Evolutionary conservation across 2,888 invertebrate genomes (phyloP), one percentile per base, ranked within the genome.

Genomic region (Drosophila suboccidentalis): DNA sequence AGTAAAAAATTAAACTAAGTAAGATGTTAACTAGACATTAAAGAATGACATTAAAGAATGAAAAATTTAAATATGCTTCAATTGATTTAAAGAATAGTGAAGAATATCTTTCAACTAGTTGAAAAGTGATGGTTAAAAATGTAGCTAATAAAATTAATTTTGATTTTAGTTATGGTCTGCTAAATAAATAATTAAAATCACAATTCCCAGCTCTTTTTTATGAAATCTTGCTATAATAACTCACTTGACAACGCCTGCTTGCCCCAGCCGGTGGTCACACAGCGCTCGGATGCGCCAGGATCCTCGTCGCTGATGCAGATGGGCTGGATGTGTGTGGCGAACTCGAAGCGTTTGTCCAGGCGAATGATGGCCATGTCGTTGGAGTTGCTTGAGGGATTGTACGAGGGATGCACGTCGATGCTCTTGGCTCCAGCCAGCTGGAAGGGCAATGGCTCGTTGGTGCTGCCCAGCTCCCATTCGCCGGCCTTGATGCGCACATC

Each of bases 251-350:
- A 91, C 5, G 96, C 95, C 75, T 94, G 94, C 91, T 97, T 96
- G 78, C 97, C 97, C 97, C 97, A 97, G 53, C 97, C 97, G 57
- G 97, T 96, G 0, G 96, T 95, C 6, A 96, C 94, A 77, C 97
- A 97, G 55, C 95, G 94, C 38, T 94, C 94, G 1, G 91, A 91
- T 75, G 91, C 81, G 26, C 83, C 90, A 34, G 94, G 94, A 66
- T 95, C 95, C 65, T 94, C 94, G 0, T 94, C 94, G 71, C 95
- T 95, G 47, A 97, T 92, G 87, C 97, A 97, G 44, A 97, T 95
- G 0, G 95, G 95, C 81, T 95, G 95, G 55, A 97, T 95, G 81
- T 97, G 96, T 72, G 95, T 94, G 49, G 96, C 95, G 49, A 95
- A 93, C 53, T 95, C 92, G 29, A 95, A 82, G 82, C 95, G 94